phyloP scores from a whole-genome alignment of 2,113 vertebrate genomes.

The Corythornis cristatus region DNA sequence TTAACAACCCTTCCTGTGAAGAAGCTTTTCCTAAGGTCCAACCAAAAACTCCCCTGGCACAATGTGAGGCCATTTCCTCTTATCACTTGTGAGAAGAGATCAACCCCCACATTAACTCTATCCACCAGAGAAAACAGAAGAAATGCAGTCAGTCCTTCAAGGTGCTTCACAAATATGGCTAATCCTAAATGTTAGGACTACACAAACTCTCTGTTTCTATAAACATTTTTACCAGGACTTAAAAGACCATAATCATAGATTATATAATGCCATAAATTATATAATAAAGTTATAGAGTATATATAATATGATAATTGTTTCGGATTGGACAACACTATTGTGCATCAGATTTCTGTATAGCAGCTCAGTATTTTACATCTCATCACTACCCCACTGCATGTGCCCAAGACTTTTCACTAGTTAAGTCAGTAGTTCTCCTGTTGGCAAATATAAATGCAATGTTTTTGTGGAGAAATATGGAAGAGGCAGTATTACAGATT shows the following conservation, averaged over 20 bases:
- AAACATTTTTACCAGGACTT: not conserved
- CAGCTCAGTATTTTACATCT: not conserved
- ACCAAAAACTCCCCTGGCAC: too few relatives aligned
- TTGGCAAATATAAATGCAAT: constrained; percentile 17
- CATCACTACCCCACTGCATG: not conserved
- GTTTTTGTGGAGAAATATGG: too few relatives aligned
- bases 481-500: constrained; percentile 12
- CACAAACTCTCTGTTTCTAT: not conserved
- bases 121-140: not conserved
- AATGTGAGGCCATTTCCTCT: too few relatives aligned
- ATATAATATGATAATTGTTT: not conserved
- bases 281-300: too few relatives aligned
- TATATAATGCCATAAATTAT: not conserved
- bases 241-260: not conserved
- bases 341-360: not conserved
- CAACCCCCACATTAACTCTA: not conserved
- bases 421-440: not conserved
- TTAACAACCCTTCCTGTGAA: not conserved
- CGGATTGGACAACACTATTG: not conserved
- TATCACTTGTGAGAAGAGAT: too few relatives aligned
- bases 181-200: not conserved
- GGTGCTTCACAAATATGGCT: not conserved
- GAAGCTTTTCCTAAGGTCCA: not conserved
- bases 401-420: not conserved
- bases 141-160: not conserved